phyloP scores from a whole-genome alignment of 2,888 invertebrate species.

The Xestia c-nigrum region DNA sequence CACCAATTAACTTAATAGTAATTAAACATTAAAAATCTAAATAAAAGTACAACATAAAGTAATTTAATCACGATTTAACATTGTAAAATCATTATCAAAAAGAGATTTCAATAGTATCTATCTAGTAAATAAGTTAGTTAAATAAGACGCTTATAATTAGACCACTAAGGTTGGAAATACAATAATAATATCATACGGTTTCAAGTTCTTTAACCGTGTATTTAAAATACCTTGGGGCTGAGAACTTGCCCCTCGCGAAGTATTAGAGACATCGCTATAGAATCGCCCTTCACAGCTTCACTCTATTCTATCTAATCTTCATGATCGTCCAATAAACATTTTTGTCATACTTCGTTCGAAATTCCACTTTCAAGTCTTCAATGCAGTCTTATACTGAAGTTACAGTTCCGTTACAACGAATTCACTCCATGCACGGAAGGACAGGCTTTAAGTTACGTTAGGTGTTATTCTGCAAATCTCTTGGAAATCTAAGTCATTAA shows the following conservation, averaged over 20 bases:
- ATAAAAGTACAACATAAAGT: constrained; percentile 30
- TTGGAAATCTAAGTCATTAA: neutral
- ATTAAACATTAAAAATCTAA: constrained; percentile 8
- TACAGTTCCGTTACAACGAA: constrained; percentile 23
- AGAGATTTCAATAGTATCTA: constrained; percentile 57
- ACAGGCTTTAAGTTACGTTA: neutral
- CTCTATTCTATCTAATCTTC: neutral
- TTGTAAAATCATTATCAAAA: constrained; percentile 61
- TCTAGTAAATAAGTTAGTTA: constrained; percentile 57
- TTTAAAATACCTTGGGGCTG: constrained; percentile 38
- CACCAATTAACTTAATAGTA: constrained; percentile 13
- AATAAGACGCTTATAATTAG: constrained; percentile 50
- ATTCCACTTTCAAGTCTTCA: constrained; percentile 52
- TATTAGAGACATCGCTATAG: neutral
- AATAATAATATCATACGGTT: constrained; percentile 36
- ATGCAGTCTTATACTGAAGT: constrained; percentile 45
- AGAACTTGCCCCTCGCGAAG: constrained; percentile 7
- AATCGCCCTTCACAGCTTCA: neutral
- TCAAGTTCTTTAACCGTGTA: constrained; percentile 36
- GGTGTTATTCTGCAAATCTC: neutral
- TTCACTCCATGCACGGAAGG: constrained; percentile 23
- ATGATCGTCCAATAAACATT: constrained; percentile 46
- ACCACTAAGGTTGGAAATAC: constrained; percentile 43
- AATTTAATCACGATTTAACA: constrained; percentile 49
- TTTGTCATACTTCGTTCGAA: constrained; percentile 37